Base-by-base conservation (phyloP, 2,113 vertebrate species). In the Neogobius melanostomus region DNA sequence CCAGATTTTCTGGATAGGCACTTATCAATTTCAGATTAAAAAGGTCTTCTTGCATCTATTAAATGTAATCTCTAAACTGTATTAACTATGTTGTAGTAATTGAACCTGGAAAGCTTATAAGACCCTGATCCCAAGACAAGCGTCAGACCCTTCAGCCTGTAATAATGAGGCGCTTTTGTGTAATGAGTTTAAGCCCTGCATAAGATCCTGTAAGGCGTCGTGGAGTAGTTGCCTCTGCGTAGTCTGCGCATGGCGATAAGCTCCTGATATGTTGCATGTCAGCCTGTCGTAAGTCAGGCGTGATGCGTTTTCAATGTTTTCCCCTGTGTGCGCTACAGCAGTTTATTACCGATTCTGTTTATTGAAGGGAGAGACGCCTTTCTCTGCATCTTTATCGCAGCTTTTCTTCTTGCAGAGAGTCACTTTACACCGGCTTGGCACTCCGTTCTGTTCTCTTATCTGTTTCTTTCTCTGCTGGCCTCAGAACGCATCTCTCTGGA, bases 261-360 rank as follows among this genome's bases (percentile, higher is more conserved):
- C 74, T 82, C 79, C 76, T 84, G 82, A 86, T 86, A 85, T 77
- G 80, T 77, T 76, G 47, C 54, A 36, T 82, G 82, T 87, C 72
- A 81, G 53, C 82, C 57, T 59, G 74, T 84, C 76, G 53, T 74
- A 68, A 67, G 77, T 78, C 69, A 76, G 76, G 64, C 74, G 79
- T 53, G 44, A 77, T 87, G 70, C 28, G 75, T 78, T 71, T 70
- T 46, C 61, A 50, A 45, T 69, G 69, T 56, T 64, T 81, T 78
- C 86, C 82, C 54, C 11, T 21, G 68, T 86, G 88, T 82, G 68
- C 72, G 48, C 7, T 36, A 36, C 28, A 66, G 66, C 85, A 90
- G 84, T 90, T 90, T 88, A 83, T 88, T 81, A 74, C 73, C 66
- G 80, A 90, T 81, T 85, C 71, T 77, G 75, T 83, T 90, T 88